phyloP scores from a whole-genome alignment of 1,140 invertebrate genomes.

The Papilio machaon region DNA sequence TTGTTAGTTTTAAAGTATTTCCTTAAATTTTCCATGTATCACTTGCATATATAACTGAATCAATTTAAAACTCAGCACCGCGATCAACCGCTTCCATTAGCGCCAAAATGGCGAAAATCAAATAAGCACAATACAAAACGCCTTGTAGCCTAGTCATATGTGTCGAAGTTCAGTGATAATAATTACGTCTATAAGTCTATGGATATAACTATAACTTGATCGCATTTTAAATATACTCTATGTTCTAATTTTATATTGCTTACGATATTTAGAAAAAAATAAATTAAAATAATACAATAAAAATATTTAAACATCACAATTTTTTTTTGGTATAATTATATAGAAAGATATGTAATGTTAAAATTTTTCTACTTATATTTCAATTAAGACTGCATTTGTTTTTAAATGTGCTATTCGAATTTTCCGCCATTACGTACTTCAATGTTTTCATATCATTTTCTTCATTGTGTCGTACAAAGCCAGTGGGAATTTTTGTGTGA shows the following conservation, averaged over 20 bases:
- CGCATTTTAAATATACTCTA: neutral
- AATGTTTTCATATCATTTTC: slow-evolving; percentile 54
- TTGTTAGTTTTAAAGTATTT: no score
- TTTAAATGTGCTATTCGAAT: slow-evolving; percentile 49
- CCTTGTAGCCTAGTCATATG: no score
- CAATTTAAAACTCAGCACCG: no score
- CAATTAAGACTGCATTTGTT: neutral
- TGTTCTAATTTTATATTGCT: neutral
- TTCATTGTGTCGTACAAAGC: slow-evolving; percentile 41
- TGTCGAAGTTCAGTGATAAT: neutral
- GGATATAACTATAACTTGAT: neutral
- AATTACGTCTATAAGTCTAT: neutral
- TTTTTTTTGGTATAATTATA: neutral
- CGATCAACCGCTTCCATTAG: no score
- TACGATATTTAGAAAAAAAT: neutral
- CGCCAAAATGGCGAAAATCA: no score
- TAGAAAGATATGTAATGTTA: neutral
- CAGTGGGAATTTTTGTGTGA: slow-evolving; percentile 39
- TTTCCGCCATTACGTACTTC: slow-evolving; percentile 60
- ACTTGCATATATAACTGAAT: no score
- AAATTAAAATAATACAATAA: neutral
- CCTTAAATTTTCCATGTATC: no score
- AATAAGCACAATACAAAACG: no score
- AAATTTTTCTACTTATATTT: neutral
- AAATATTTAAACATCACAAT: neutral